These are phyloP conservation scores for Hirtodrosophila duncani DNA, from an alignment of 2,888 invertebrate species.

Conservation along the genomic window DNA sequence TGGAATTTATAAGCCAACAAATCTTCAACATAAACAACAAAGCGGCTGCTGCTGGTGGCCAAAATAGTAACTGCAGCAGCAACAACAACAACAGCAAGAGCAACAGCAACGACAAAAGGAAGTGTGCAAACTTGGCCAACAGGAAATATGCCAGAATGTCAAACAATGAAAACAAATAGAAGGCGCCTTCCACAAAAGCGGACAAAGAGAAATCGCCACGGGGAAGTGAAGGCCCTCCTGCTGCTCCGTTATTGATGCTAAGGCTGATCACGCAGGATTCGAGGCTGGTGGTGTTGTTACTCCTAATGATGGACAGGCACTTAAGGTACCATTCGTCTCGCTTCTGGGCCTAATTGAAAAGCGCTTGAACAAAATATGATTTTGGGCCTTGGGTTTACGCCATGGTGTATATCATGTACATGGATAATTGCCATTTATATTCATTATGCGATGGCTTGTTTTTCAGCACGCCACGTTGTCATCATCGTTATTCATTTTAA, in stretches of 20 bases:
- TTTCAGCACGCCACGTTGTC: conserved; percentile 50
- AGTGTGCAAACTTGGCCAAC: conserved; percentile 57
- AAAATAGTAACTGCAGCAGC: conserved; percentile 5
- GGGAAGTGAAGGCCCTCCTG: too few species aligned
- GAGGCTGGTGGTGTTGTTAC: too few species aligned
- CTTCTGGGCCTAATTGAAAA: conserved; percentile 43
- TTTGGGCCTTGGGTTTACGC: conserved; percentile 31
- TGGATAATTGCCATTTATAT: conserved; percentile 70
- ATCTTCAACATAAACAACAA: conserved; percentile 51
- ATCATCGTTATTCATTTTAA: conserved; percentile 64
- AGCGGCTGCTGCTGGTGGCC: conserved; percentile 27
- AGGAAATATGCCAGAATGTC: conserved; percentile 56
- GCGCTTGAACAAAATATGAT: conserved; percentile 24
- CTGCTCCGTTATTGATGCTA: too few species aligned
- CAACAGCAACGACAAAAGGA: conserved; percentile 24
- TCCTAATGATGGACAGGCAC: too few species aligned
- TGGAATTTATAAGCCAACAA: conserved; percentile 67
- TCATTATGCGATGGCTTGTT: conserved; percentile 56
- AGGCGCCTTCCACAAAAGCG: conserved; percentile 24
- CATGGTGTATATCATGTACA: conserved; percentile 19
- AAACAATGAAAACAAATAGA: conserved; percentile 47
- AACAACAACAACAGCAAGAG: conserved; percentile 11
- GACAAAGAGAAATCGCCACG: neutral
- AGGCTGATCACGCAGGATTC: too few species aligned
- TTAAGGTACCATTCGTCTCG: conserved; percentile 69